A percentile compares a stretch with the other conserved stretches of the same genome.
These are phyloP conservation scores for Scaptodrosophila latifasciaeformis DNA, from an alignment of 2,888 invertebrate genomes.

Conservation along the genomic window DNA sequence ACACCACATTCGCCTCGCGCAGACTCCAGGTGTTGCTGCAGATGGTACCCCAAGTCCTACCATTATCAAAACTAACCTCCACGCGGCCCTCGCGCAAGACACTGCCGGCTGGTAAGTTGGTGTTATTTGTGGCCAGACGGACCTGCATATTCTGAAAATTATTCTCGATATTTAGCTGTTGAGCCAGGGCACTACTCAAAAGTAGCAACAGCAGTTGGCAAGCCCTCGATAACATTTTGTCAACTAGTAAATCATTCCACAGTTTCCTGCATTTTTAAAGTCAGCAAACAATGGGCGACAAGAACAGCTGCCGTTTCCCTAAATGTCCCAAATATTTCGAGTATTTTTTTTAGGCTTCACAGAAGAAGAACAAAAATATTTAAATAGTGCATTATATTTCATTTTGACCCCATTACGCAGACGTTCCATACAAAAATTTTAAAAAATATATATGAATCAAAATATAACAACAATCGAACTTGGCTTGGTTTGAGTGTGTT, in stretches of 20 bases:
- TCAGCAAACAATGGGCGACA: slow-evolving; percentile 25
- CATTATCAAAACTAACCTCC: slow-evolving; percentile 63
- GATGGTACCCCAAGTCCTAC: slow-evolving; percentile 62
- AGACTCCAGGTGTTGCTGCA: slow-evolving; percentile 63
- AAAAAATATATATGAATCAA: background rate
- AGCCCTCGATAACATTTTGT: background rate
- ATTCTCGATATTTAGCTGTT: slow-evolving; percentile 29
- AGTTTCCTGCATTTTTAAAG: slow-evolving; percentile 40
- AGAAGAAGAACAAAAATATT: no score
- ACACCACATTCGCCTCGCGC: slow-evolving; percentile 68
- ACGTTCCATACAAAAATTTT: slow-evolving; percentile 1
- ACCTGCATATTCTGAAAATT: slow-evolving; percentile 54
- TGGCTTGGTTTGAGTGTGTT: slow-evolving; percentile 8
- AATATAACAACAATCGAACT: background rate
- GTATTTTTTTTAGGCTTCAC: no score
- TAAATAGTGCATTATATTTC: background rate
- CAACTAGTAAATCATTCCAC: slow-evolving; percentile 11
- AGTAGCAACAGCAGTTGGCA: slow-evolving; percentile 23
- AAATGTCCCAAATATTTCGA: no score
- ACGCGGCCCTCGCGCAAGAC: slow-evolving; percentile 58
- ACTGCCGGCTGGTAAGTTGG: background rate
- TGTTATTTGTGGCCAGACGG: slow-evolving; percentile 42
- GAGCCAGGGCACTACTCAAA: slow-evolving; percentile 2
- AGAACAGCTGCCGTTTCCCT: slow-evolving; percentile 2
- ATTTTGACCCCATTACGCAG: background rate